These are phyloP conservation scores for Notiomystis cincta DNA, from an alignment of 2,113 vertebrate species.

Conservation along the genomic window DNA sequence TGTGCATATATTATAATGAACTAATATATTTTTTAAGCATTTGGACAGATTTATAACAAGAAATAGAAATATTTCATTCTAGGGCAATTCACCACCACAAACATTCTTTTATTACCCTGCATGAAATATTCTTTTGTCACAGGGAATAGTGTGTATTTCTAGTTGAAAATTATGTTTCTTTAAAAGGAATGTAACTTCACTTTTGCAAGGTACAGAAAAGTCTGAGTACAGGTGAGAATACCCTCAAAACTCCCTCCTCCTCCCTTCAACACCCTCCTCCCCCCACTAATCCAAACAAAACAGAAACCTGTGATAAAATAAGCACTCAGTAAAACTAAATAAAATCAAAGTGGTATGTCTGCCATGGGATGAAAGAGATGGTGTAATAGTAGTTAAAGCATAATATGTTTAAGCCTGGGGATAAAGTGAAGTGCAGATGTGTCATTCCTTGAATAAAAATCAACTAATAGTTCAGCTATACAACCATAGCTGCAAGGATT, in stretches of 20 bases:
- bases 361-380: not conserved
- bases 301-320: not conserved
- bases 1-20: not conserved
- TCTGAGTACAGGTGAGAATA: not conserved
- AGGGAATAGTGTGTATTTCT: not conserved
- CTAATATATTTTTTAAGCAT: not conserved
- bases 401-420: not conserved
- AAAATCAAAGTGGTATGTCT: not conserved
- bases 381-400: not conserved
- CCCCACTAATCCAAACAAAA: not conserved
- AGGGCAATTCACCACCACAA: not conserved
- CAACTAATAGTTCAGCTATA: not conserved
- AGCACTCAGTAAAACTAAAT: not conserved
- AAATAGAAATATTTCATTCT: not conserved
- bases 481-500: not conserved
- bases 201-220: not conserved
- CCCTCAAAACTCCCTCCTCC: not conserved
- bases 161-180: not conserved
- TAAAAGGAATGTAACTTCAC: not conserved
- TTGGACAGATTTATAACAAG: not conserved
- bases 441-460: not conserved
- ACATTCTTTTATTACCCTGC: not conserved
- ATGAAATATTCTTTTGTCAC: not conserved
- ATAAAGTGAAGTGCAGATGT: not conserved
- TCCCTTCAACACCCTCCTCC: not conserved